A percentile compares a stretch with the other conserved stretches of the same genome.
These are phyloP conservation scores for Azemiops feae DNA, from an alignment of 2,113 vertebrate species.

Conservation along the genomic window DNA sequence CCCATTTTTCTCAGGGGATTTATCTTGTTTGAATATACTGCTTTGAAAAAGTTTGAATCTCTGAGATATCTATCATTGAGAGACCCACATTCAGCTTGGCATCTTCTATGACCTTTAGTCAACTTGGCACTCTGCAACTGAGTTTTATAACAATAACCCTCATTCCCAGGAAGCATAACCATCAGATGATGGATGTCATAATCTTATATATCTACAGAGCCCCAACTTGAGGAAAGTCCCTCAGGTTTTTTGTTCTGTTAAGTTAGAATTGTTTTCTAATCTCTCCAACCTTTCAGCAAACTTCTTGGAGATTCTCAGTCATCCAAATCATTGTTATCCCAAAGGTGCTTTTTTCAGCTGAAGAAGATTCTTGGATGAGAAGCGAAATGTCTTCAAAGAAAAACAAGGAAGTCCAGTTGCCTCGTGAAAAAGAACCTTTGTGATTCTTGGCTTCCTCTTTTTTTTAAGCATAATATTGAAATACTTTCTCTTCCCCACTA, in stretches of 20 bases:
- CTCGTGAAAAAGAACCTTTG: too few relatives aligned
- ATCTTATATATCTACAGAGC: neutral
- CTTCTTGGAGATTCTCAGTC: too few relatives aligned
- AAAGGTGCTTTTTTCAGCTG: too few relatives aligned
- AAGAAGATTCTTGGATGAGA: too few relatives aligned
- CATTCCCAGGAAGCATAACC: neutral
- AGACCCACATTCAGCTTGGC: neutral
- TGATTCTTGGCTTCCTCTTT: neutral
- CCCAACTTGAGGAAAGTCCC: neutral
- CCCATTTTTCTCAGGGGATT: too few relatives aligned
- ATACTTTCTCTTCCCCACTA: conserved; percentile 42
- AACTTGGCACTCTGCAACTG: neutral
- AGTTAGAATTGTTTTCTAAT: neutral
- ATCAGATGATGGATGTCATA: neutral
- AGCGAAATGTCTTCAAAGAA: too few relatives aligned
- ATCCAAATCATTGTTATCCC: too few relatives aligned
- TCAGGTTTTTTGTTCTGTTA: neutral
- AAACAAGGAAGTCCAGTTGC: too few relatives aligned
- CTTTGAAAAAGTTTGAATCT: neutral
- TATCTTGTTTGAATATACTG: neutral
- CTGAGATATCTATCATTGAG: neutral
- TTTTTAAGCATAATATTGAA: neutral
- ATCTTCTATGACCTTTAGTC: neutral
- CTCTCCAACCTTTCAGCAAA: neutral
- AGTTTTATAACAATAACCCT: neutral